A percentile compares a stretch with the other conserved stretches of the same genome.
Evolutionary conservation across 2,113 vertebrate species (phyloP).

Genomic region (Elephantulus edwardii): DNA sequence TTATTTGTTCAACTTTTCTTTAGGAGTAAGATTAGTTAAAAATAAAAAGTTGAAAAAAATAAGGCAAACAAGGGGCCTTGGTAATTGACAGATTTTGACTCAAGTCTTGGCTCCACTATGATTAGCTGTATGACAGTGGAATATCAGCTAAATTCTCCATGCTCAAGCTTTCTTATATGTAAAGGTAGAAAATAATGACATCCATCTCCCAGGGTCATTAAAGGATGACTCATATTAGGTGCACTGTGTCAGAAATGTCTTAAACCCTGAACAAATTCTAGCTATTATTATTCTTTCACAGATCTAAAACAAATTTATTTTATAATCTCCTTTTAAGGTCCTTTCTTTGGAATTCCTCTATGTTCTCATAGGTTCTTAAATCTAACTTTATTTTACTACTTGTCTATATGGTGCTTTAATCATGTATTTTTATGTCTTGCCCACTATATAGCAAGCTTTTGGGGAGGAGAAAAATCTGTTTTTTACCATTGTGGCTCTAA

Average conservation of each 20-base stretch:
- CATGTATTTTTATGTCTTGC: background rate
- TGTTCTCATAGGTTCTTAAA: background rate
- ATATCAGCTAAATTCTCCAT: constrained; percentile 25
- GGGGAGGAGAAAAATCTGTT: background rate
- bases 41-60: background rate
- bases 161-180: constrained; percentile 16
- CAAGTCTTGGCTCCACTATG: background rate
- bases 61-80: background rate
- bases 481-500: background rate
- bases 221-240: constrained; percentile 36
- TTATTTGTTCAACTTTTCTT: background rate
- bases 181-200: constrained; percentile 33
- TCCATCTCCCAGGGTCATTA: background rate
- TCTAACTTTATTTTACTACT: constrained; percentile 18
- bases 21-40: constrained; percentile 35
- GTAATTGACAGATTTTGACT: constrained; percentile 8
- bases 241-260: background rate
- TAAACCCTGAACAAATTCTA: constrained; percentile 2
- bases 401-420: constrained; percentile 5
- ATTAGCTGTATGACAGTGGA: background rate
- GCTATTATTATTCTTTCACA: constrained; percentile 4
- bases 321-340: background rate
- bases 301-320: constrained; percentile 6
- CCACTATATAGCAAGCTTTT: background rate
- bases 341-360: background rate